Percentiles rank a stretch among this genome's conserved stretches.
Evolutionary conservation across 1,140 invertebrate genomes (phyloP).

Genomic region (Wasmannia auropunctata): DNA sequence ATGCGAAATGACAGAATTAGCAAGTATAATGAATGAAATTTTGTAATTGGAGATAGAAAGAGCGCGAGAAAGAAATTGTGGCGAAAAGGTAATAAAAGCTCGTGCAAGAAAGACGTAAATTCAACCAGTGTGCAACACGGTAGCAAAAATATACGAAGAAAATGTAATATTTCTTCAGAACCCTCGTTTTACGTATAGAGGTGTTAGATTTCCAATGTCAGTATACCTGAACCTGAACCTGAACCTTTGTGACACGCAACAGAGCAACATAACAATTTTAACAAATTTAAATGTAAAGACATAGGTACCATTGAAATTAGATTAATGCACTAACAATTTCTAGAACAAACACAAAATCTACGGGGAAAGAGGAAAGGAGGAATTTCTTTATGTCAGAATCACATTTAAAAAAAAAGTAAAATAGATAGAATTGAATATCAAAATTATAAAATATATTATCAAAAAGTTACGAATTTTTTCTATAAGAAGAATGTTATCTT

Average conservation of each 20-base stretch:
- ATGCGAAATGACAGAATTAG: conserved; percentile 29
- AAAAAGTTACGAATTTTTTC: not conserved
- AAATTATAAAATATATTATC: not conserved
- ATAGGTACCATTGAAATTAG: not conserved
- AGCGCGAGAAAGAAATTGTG: conserved; percentile 1
- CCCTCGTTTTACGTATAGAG: not conserved
- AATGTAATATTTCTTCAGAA: not conserved
- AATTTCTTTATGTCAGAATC: not conserved
- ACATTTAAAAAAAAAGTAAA: not conserved
- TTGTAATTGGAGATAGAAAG: conserved; percentile 17
- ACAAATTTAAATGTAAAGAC: not conserved
- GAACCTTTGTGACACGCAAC: not conserved
- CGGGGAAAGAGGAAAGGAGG: not conserved
- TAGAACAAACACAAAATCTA: not conserved
- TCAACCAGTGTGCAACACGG: not conserved
- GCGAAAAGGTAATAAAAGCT: conserved; percentile 16
- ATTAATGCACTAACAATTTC: not conserved
- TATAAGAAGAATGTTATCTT: not conserved
- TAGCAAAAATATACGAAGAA: not conserved
- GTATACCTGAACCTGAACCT: not conserved
- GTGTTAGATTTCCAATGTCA: not conserved
- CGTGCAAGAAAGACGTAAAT: not conserved
- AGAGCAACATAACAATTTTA: not conserved
- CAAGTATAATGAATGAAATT: conserved; percentile 51
- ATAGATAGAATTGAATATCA: not conserved